Percentiles rank a stretch among this genome's conserved stretches.
These are phyloP conservation scores for Oreochromis tanganicae DNA, from an alignment of 2,113 vertebrate genomes.

Conservation along the genomic window DNA sequence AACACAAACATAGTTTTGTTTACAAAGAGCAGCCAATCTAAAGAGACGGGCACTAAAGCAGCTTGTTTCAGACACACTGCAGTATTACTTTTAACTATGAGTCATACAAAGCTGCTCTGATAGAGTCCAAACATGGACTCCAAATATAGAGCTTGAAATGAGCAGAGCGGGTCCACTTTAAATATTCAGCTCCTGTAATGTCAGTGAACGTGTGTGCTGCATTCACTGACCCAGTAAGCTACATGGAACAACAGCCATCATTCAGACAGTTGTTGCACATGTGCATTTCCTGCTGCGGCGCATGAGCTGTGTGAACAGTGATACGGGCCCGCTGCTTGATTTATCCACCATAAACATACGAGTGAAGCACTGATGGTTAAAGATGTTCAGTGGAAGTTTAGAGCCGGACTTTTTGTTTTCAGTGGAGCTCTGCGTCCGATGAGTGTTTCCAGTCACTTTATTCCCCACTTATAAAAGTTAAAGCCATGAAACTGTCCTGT, in stretches of 20 bases:
- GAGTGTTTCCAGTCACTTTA: rapidly evolving
- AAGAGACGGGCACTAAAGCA: not conserved
- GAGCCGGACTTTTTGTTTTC: not conserved
- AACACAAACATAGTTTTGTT: not conserved
- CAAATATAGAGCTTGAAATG: rapidly evolving
- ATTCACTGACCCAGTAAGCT: not conserved
- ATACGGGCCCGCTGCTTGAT: not conserved
- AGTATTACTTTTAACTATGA: not conserved
- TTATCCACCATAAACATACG: not conserved
- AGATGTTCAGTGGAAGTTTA: not conserved
- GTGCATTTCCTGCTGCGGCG: not conserved
- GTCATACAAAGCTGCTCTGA: not conserved
- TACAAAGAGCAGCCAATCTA: not conserved
- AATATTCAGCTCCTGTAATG: not conserved
- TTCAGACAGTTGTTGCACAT: not conserved
- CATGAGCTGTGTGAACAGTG: not conserved
- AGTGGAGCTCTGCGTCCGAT: rapidly evolving
- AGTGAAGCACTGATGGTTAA: rapidly evolving
- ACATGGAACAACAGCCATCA: not conserved
- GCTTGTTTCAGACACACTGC: not conserved
- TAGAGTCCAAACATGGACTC: rapidly evolving
- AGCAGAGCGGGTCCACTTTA: rapidly evolving
- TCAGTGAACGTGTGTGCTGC: rapidly evolving
- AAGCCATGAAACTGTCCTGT: rapidly evolving
- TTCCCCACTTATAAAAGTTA: rapidly evolving